Evolutionary conservation across 2,888 invertebrate species (phyloP).

Genomic region (Yponomeuta plumbellus): DNA sequence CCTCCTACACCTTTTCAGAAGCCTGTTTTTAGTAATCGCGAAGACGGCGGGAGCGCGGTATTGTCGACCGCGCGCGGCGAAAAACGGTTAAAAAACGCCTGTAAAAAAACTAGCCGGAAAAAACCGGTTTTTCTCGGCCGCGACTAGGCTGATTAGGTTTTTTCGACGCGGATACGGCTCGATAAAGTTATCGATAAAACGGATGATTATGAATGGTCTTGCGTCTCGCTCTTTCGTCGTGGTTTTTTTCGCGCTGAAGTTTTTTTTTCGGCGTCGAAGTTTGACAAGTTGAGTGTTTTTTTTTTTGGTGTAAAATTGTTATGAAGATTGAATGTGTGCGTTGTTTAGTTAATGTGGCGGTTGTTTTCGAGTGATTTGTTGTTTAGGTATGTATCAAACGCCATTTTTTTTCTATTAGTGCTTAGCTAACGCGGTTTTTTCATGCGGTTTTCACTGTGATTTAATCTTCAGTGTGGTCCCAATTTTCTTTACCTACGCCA

Average conservation of each 20-base stretch:
- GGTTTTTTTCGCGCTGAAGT: constrained; percentile 5
- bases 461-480: too few species aligned
- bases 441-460: too few species aligned
- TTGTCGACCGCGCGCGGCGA: constrained; percentile 16
- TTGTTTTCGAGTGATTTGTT: neutral
- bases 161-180: constrained; percentile 10
- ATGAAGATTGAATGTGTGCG: neutral
- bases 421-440: neutral
- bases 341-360: neutral
- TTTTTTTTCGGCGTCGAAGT: neutral
- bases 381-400: neutral
- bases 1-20: constrained; percentile 65
- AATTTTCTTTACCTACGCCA: too few species aligned
- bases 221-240: neutral
- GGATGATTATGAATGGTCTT: neutral
- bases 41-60: constrained; percentile 49
- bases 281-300: neutral
- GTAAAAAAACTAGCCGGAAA: neutral
- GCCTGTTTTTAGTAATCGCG: constrained; percentile 66
- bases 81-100: constrained; percentile 18
- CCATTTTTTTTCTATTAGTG: neutral
- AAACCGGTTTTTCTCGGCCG: constrained; percentile 15
- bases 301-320: neutral
- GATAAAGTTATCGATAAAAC: constrained; percentile 2
- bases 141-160: constrained; percentile 14